These are phyloP conservation scores for Plectrocnemia conspersa DNA, from an alignment of 1,140 invertebrate genomes.

Conservation along the genomic window DNA sequence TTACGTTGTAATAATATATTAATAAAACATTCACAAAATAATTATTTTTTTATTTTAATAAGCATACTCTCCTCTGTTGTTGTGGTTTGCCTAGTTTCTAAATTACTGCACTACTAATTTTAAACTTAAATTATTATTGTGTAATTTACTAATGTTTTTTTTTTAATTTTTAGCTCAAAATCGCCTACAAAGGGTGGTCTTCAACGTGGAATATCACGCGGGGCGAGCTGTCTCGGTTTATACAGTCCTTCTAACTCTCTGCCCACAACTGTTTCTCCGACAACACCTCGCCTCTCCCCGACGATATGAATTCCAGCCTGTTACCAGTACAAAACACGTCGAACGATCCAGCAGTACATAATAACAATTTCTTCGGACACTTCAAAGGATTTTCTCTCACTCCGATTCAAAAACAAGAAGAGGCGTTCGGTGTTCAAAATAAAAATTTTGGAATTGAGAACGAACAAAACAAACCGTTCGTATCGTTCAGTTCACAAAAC, in stretches of 20 bases:
- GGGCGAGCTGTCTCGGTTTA: slow-evolving; percentile 47
- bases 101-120: no score
- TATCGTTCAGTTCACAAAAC: slow-evolving; percentile 17
- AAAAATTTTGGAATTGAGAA: slow-evolving; percentile 31
- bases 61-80: no score
- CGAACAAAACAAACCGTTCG: slow-evolving; percentile 19
- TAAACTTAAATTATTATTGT: no score
- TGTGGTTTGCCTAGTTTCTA: no score
- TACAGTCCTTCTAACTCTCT: slow-evolving; percentile 37
- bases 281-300: slow-evolving; percentile 54
- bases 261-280: slow-evolving; percentile 38
- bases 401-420: slow-evolving; percentile 55
- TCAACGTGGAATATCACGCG: slow-evolving; percentile 44
- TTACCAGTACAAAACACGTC: slow-evolving; percentile 50
- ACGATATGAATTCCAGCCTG: slow-evolving; percentile 58
- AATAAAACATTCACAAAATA: no score
- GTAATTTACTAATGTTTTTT: slow-evolving; percentile 22
- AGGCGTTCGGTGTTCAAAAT: slow-evolving; percentile 37
- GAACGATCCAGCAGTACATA: slow-evolving; percentile 52
- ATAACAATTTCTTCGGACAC: slow-evolving; percentile 70
- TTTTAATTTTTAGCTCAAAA: slow-evolving; percentile 38
- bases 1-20: no score
- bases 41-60: no score
- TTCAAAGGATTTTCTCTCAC: slow-evolving; percentile 79
- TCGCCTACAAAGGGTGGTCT: slow-evolving; percentile 48